Base-by-base conservation (phyloP, 2,888 invertebrate genomes). In the Yponomeuta sedellus region DNA sequence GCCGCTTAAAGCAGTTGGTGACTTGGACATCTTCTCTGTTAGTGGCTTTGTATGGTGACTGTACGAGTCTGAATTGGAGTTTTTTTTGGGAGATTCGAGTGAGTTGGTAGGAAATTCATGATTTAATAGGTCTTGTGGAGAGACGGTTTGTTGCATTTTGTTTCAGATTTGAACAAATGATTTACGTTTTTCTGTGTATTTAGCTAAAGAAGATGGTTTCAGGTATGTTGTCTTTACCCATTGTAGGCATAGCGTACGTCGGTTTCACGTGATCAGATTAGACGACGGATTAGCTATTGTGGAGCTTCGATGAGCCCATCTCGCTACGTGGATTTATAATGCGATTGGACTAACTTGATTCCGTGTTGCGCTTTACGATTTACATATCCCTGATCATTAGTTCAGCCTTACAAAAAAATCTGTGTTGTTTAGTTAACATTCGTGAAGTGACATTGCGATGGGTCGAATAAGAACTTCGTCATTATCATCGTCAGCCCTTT, bases 201-300 rank as follows among this genome's bases (percentile, higher is more conserved):
- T 34, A 8, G 8, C 25, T 25, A 25, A 1, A 34, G 8, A 34
- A 8, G 34, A 34, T 6, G 34, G 34, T 5, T 34, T 5, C 5
- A 12, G 12, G 5, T 52, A 52, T 52, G 44, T 16, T 52, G 3
- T 52, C 44, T 16, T 16, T 52, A 12, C 1, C 4, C 44, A 6
- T 52, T 52, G 0, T 34, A 34, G 34, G 12, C 16, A 52, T 52
- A 16, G 34, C 44, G 16, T 52, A 16, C 44, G 12, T 52, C 34
- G 16, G 44, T 52, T 52, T 52, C 16, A 12, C 16, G 16, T 4
- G 44, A 12, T 8, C 3, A 0, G 20, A 44, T 52, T 44, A 56
- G 16, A 63, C 11, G 44, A 62, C 28, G 22, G 44, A 44, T 39
- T 63, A 44, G 40, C 44, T 11, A 44, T 63, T 63, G 39, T 63